Evolutionary conservation across 2,797 vertebrate species (phyloP), one percentile per base, ranked within the genome.

Genomic region (Pseudomugil gertrudae): DNA sequence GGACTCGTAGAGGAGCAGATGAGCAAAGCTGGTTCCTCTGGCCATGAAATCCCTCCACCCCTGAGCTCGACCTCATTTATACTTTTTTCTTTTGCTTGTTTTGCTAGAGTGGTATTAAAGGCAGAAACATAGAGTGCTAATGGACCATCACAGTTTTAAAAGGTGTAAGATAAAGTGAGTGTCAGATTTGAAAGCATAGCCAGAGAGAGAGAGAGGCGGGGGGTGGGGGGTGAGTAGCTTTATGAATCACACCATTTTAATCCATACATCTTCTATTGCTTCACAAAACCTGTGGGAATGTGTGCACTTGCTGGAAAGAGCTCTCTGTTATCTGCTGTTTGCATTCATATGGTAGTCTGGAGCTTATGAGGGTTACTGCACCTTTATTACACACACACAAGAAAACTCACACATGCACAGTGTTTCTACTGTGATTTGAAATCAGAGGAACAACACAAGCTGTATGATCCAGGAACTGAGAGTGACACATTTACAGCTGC

Each of bases 1-100:
- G 63, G 60, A 30, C 57, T 30, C 48, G 55, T 62, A 62, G 59
- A 80, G 19, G 57, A 85, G 63, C 80, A 87, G 88, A 88, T 85
- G 86, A 81, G 27, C 72, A 33, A 26, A 74, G 53, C 79, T 66
- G 81, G 55, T 85, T 69, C 51, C 55, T 79, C 47, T 83, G 64
- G 66, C 64, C 59, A 21, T 60, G 43, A 69, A 54, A 35, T 74
- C 65, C 2, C 61, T 71, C 62, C 36, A 43, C 68, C 69, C 33
- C 32, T 19, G 48, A 23, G 17, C 69, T 38, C 32, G 57, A 15
- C 35, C 50, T 19, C 15, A 45, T n/a, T 45, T 56, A 10, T 13
- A 10, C 13, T 40, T 40, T 38, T 38, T 43, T 6, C n/a, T 19
- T 15, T 15, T 9, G 40, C 35, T 52, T 62, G 32, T 24, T 21